Base-by-base conservation (phyloP, 2,113 vertebrate species). In the Platichthys stellatus region DNA sequence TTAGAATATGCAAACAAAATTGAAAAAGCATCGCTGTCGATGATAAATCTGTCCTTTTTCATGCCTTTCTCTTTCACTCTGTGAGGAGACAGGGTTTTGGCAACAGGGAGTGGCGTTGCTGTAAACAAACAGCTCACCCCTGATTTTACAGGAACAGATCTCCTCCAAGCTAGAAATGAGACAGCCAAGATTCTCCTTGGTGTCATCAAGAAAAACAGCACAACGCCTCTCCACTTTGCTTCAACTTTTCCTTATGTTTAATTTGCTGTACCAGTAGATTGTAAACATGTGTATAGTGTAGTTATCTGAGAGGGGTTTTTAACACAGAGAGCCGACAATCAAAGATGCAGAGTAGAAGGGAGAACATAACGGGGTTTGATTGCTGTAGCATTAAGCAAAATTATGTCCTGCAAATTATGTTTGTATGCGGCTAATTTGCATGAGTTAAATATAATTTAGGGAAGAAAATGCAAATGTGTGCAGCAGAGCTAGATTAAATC, bases 121-220 rank as follows among this genome's bases (percentile, higher is more conserved):
- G 45, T 73, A 56, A 83, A 70, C 78, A 76, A 79, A 81, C 81
- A 70, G 76, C 63, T 82, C 70, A 68, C 31, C 70, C 74, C 69
- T 67, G 63, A 86, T 70, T 83, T 87, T 80, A 80, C 78, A 77
- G 76, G 65, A 84, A 79, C 60, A 79, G 82, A 82, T 73, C 67
- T 80, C 31, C 60, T 86, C 63, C 71, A 64, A 47, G 78, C 57
- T 70, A 8, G 13, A 63, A 83, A 72, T 69, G 17, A 80, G 59
- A 66, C 64, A 66, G 81, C 73, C 62, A 59, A 78, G 79, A 74
- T 62, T 75, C 21, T 77, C 59, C 64, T 3, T 64, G 40, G 65
- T 81, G 69, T 72, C 73, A 62, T 78, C 43, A 68, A 81, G 75
- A 89, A 65, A 71, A 76, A 80, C 64, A 53, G 71, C 21, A 31